phyloP scores from a whole-genome alignment of 2,888 invertebrate genomes.

The Hypsopygia costalis region DNA sequence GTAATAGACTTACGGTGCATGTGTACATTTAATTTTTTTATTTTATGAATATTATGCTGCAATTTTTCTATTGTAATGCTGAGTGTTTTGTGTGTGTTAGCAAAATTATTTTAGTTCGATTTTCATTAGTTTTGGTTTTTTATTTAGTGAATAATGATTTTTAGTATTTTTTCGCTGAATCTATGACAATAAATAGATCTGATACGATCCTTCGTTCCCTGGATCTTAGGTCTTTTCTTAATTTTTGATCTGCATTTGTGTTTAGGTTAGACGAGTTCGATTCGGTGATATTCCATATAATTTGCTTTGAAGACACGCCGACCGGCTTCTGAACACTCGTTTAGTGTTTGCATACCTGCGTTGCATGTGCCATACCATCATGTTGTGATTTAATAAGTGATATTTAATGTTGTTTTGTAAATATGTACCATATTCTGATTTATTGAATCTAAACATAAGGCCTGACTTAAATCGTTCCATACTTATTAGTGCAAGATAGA shows the following conservation, averaged over 20 bases:
- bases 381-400: constrained; percentile 79
- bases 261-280: constrained; percentile 52
- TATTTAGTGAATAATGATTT: constrained; percentile 70
- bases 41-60: constrained; percentile 73
- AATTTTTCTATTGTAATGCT: constrained; percentile 68
- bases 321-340: constrained; percentile 23
- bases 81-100: constrained; percentile 79
- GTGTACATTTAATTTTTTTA: constrained; percentile 63
- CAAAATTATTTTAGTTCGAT: constrained; percentile 78
- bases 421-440: constrained; percentile 76
- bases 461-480: constrained; percentile 48
- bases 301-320: constrained; percentile 70
- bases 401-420: constrained; percentile 79
- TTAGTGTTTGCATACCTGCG: constrained; percentile 56
- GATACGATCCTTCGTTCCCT: constrained; percentile 47
- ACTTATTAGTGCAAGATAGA: constrained; percentile 33
- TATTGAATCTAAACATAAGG: constrained; percentile 61
- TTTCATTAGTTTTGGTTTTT: constrained; percentile 68
- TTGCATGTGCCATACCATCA: constrained; percentile 77
- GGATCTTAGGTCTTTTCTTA: constrained; percentile 45
- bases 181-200: constrained; percentile 83
- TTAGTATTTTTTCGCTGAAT: constrained; percentile 76
- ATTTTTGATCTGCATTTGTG: constrained; percentile 69
- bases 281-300: constrained; percentile 68
- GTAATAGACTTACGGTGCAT: constrained; percentile 77